phyloP scores from a whole-genome alignment of 2,888 invertebrate genomes.

The Anodontia alba region DNA sequence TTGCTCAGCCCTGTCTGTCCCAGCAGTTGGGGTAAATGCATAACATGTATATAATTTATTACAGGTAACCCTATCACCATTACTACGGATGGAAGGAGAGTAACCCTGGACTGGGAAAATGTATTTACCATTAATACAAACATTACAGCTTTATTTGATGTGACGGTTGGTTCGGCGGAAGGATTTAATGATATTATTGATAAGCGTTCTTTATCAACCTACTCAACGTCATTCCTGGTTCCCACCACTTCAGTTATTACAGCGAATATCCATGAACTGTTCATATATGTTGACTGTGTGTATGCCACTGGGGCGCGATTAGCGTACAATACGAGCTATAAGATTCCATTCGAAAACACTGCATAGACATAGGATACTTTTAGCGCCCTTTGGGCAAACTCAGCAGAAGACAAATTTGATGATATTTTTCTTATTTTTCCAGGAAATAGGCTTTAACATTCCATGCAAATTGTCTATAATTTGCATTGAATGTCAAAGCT shows the following conservation, averaged over 20 bases:
- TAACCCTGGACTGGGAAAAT: not conserved
- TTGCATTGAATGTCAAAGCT: too few relatives aligned
- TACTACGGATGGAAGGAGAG: not conserved
- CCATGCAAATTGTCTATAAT: too few relatives aligned
- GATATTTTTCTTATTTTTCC: too few relatives aligned
- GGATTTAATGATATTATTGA: not conserved
- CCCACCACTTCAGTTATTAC: not conserved
- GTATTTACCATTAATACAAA: not conserved
- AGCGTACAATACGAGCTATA: not conserved
- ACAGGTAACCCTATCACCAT: not conserved
- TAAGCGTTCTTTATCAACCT: not conserved
- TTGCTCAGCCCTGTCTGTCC: too few relatives aligned
- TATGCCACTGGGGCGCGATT: not conserved
- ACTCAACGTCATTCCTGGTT: not conserved
- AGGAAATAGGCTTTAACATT: too few relatives aligned
- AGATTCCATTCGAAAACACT: too few relatives aligned
- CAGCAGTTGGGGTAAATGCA: too few relatives aligned
- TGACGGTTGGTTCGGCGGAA: not conserved
- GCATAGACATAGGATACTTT: too few relatives aligned
- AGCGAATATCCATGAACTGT: not conserved
- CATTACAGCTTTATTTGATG: not conserved
- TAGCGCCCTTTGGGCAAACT: too few relatives aligned
- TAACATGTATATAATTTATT: too few relatives aligned
- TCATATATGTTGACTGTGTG: not conserved
- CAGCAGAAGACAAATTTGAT: too few relatives aligned